Conservation (phyloP, 2,797 vertebrate genomes). For the Borostomias antarcticus region DNA sequence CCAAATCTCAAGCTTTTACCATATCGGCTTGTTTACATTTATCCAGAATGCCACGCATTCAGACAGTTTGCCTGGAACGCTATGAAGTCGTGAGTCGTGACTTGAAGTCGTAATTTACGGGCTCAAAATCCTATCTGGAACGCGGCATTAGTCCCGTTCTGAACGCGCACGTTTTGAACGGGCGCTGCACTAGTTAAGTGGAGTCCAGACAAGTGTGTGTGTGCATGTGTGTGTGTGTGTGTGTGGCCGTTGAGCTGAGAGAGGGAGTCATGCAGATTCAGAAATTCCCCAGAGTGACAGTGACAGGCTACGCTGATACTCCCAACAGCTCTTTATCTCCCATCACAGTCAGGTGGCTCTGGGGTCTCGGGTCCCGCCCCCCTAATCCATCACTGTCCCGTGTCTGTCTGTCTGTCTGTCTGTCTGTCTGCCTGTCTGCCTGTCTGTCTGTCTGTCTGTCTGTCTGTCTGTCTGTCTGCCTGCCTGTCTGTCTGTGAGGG, state of each 20-base stretch:
- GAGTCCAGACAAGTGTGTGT: conserved; percentile 28
- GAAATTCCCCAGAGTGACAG: conserved; percentile 31
- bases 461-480: conserved; percentile 21
- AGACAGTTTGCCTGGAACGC: no score
- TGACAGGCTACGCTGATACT: conserved; percentile 37
- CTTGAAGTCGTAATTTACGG: no score
- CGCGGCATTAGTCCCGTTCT: no score
- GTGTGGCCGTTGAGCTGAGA: conserved; percentile 11
- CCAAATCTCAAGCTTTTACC: no score
- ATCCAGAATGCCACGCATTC: no score
- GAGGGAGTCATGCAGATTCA: conserved; percentile 22
- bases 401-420: conserved; percentile 26
- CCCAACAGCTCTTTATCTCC: conserved; percentile 33
- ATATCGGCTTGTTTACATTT: no score
- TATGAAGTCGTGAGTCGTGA: no score
- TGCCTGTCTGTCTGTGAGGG: conserved; percentile 34
- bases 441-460: conserved; percentile 26
- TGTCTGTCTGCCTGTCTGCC: conserved; percentile 23
- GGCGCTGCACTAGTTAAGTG: no score
- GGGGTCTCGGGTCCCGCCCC: conserved; percentile 32
- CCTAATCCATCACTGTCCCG: conserved; percentile 51
- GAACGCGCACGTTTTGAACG: no score
- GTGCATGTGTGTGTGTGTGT: conserved; percentile 22
- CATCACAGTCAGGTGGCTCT: conserved; percentile 41
- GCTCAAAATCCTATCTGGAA: no score